Base-by-base conservation (phyloP, 2,888 invertebrate species). In the Trissolcus brochymenae region DNA sequence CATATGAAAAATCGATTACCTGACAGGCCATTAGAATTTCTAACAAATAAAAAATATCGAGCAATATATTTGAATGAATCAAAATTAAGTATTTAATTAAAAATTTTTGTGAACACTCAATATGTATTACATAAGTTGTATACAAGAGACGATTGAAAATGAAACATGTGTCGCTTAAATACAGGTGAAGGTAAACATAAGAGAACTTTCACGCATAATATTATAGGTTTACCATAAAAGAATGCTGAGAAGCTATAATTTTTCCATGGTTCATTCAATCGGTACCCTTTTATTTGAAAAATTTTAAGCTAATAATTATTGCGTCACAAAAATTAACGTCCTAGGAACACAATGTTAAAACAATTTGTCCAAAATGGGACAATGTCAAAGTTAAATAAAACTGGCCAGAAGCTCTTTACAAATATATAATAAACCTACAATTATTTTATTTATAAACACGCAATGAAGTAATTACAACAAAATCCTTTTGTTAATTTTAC, bases 141-240 rank as follows among this genome's bases (percentile, higher is more conserved):
- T n/a, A 51, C 54, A 71, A 70, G 60, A 29, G 64, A 62, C 66
- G 25, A 60, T 19, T 60, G 64, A 59, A 75, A 66, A 72, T 68
- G 53, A 75, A 72, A 50, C 75, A 64, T 60, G 54, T 62, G 66
- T 64, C 65, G 66, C 41, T n/a, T 35, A 53, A 62, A 71, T 81
- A 66, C 76, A 62, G 79, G 79, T 79, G 79, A 81, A 81, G 81
- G 82, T 80, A 64, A 79, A 40, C 71, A 71, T 67, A 74, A 74
- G 70, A 67, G 77, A 78, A 81, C 82, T 82, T 82, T 82, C 82
- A 82, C 81, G 73, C 78, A 77, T 77, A 79, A 79, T 79, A 66
- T 79, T 79, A 35, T 35, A 78, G 60, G 79, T 79, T 54, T 59
- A 68, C 53, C 64, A 70, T 79, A 76, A 79, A 79, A 73, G 67